These are phyloP conservation scores for Orchesella cincta DNA, from an alignment of 1,140 invertebrate genomes.

Conservation along the genomic window DNA sequence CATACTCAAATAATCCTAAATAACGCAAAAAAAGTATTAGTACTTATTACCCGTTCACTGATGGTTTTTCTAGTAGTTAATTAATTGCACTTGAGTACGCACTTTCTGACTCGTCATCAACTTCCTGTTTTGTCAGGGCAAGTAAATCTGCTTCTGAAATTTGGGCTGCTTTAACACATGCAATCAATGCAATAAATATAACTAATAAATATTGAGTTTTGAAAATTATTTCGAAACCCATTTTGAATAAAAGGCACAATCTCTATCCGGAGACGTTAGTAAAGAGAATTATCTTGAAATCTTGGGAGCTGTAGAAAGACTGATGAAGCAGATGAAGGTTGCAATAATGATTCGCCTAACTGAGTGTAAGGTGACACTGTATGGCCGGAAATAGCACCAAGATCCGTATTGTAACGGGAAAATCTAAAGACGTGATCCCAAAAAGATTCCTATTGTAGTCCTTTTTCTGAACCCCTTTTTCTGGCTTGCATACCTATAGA, in stretches of 20 bases:
- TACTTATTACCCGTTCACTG: neutral
- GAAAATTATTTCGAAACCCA: neutral
- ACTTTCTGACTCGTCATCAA: constrained; percentile 12
- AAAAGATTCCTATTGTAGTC: too few species aligned
- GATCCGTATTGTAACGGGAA: too few species aligned
- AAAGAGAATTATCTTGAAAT: neutral
- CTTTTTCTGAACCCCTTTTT: too few species aligned
- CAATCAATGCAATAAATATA: neutral
- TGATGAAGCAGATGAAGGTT: too few species aligned
- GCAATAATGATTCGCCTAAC: too few species aligned
- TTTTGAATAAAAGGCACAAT: neutral
- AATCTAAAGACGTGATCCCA: too few species aligned
- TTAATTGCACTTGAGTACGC: neutral
- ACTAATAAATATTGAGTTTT: neutral
- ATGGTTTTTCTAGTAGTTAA: neutral
- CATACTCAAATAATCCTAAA: constrained; percentile 32
- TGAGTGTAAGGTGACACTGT: too few species aligned
- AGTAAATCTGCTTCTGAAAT: neutral
- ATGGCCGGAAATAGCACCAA: too few species aligned
- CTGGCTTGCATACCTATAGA: too few species aligned
- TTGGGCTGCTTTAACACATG: neutral
- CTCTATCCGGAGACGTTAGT: neutral
- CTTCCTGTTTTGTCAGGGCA: neutral
- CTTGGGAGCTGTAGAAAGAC: neutral
- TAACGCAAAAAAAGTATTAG: neutral